phyloP scores from a whole-genome alignment of 2,113 vertebrate species.

The Periophthalmodon schlosseri region DNA sequence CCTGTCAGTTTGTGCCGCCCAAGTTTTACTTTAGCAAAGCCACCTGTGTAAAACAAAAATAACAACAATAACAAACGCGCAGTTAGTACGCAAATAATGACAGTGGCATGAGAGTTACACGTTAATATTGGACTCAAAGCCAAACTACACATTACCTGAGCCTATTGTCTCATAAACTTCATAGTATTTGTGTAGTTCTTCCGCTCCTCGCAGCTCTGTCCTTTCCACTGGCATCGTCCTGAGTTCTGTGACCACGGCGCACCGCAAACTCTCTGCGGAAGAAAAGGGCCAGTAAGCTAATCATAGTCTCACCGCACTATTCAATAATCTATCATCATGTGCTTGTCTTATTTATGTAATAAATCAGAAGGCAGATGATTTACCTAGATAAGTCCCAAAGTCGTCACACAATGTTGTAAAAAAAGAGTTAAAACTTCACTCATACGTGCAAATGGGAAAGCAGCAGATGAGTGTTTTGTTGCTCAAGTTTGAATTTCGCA shows the following conservation, averaged over 20 bases:
- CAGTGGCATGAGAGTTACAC: no score
- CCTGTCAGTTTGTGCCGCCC: conserved; percentile 86
- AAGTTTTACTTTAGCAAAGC: conserved; percentile 95
- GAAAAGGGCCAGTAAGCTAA: background rate
- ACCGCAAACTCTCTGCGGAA: conserved; percentile 5
- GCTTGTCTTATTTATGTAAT: no score
- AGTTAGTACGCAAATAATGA: background rate
- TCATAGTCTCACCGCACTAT: background rate
- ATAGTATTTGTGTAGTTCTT: conserved; percentile 75
- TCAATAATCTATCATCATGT: background rate
- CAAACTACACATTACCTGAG: conserved; percentile 66
- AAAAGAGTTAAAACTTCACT: background rate
- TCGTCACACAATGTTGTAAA: background rate
- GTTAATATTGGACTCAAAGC: background rate
- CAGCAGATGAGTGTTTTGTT: conserved; percentile 43
- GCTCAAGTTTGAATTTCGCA: conserved; percentile 75
- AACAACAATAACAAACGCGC: background rate
- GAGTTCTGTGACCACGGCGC: background rate
- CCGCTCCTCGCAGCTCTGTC: conserved; percentile 50
- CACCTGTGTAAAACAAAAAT: conserved; percentile 76
- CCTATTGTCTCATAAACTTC: conserved; percentile 80
- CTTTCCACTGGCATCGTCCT: conserved; percentile 74
- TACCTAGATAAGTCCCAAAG: conserved; percentile 35
- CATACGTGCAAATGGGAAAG: background rate
- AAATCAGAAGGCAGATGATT: background rate